phyloP scores from a whole-genome alignment of 2,888 invertebrate species.

The Caenorhabditis imperialis region DNA sequence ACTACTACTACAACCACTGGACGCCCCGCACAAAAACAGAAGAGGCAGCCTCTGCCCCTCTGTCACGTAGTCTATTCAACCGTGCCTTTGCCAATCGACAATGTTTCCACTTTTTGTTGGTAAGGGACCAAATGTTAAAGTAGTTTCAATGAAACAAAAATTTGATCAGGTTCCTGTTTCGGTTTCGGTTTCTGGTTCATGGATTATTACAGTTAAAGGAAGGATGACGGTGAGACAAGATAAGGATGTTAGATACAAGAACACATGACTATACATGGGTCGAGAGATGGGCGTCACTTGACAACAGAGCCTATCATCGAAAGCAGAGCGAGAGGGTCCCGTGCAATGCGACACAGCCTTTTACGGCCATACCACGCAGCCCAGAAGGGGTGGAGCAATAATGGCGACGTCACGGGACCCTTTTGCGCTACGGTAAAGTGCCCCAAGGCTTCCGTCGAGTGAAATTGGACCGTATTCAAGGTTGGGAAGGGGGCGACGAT shows the following conservation, averaged over 20 bases:
- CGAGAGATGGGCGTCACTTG: neutral
- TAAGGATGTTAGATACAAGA: conserved; percentile 12
- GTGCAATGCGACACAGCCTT: conserved; percentile 25
- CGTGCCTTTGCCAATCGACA: conserved; percentile 1
- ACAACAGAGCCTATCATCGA: conserved; percentile 23
- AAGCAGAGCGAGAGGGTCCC: conserved; percentile 24
- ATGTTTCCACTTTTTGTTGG: too few relatives aligned
- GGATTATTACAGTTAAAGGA: too few relatives aligned
- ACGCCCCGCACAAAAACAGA: conserved; percentile 23
- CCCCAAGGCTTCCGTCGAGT: conserved; percentile 1
- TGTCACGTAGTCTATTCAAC: conserved; percentile 11
- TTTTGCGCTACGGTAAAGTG: neutral
- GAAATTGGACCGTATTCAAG: conserved; percentile 42
- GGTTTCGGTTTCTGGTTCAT: too few relatives aligned
- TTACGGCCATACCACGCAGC: conserved; percentile 37
- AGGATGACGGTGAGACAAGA: conserved; percentile 7
- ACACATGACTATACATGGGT: conserved; percentile 4
- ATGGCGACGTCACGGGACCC: conserved; percentile 17
- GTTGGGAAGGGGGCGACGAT: conserved; percentile 13
- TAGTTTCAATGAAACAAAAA: neutral
- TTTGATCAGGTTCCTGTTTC: neutral
- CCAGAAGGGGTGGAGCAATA: conserved; percentile 50
- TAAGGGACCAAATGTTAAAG: neutral
- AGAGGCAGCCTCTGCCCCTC: neutral
- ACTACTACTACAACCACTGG: conserved; percentile 18